A percentile compares a stretch with the other conserved stretches of the same genome.
These are phyloP conservation scores for Goniozus legneri DNA, from an alignment of 1,140 invertebrate genomes.

Conservation along the genomic window DNA sequence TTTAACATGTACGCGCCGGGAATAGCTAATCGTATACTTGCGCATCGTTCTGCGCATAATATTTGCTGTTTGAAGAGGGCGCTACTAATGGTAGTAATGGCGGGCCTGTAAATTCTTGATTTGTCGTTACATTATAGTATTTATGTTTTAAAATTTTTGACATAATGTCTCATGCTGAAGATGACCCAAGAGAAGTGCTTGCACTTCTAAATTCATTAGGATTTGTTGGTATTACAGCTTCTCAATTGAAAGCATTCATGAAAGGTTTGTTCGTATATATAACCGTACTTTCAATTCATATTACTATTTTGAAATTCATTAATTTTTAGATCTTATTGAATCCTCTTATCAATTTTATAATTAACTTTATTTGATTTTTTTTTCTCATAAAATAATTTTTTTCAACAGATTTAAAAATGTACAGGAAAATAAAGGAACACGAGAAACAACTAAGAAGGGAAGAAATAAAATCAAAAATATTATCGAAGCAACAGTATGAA, in stretches of 20 bases:
- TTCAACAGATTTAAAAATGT: slow-evolving; percentile 41
- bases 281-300: too few species aligned
- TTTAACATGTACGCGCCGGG: too few species aligned
- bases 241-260: slow-evolving; percentile 48
- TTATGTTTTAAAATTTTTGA: background rate
- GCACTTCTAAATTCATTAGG: slow-evolving; percentile 46
- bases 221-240: slow-evolving; percentile 45
- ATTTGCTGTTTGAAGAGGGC: too few species aligned
- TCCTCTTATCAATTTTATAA: slow-evolving; percentile 8
- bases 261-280: slow-evolving; percentile 50
- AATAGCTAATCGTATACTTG: too few species aligned
- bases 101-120: too few species aligned
- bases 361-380: background rate
- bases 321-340: background rate
- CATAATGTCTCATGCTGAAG: slow-evolving; percentile 23
- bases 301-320: background rate
- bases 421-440: slow-evolving; percentile 42
- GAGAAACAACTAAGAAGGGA: slow-evolving; percentile 38
- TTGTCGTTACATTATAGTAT: too few species aligned
- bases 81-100: too few species aligned
- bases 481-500: slow-evolving; percentile 27
- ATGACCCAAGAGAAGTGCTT: slow-evolving; percentile 45
- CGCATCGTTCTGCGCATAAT: too few species aligned
- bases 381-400: slow-evolving; percentile 10
- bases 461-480: slow-evolving; percentile 36